A percentile compares a stretch with the other conserved stretches of the same genome.
These are phyloP conservation scores for Leuciscus idus DNA, from an alignment of 2,113 vertebrate genomes.

Conservation along the genomic window DNA sequence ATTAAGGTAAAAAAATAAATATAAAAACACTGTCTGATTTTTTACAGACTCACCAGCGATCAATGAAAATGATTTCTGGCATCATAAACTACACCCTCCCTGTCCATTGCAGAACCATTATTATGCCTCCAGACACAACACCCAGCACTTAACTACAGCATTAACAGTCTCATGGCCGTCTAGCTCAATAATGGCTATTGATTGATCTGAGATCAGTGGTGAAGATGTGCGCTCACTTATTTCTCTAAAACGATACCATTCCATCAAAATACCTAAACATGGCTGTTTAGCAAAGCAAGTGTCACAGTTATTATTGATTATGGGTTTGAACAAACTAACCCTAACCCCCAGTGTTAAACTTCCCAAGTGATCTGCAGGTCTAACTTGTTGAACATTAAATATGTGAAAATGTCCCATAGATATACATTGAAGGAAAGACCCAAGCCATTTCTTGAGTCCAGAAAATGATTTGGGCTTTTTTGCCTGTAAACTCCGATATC, in stretches of 20 bases:
- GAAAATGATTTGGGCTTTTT: not conserved
- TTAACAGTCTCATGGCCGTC: not conserved
- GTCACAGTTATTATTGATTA: not conserved
- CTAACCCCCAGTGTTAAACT: not conserved
- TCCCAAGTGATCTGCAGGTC: not conserved
- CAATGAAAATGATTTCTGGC: not conserved
- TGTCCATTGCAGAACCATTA: conserved; percentile 11
- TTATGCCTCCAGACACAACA: conserved; percentile 37
- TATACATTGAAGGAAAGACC: not conserved
- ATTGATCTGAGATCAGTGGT: conserved; percentile 34
- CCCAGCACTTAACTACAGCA: conserved; percentile 38
- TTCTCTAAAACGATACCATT: not conserved
- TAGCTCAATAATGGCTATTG: conserved; percentile 42
- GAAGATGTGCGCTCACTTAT: not conserved
- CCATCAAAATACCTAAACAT: not conserved
- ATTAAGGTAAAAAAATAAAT: not conserved
- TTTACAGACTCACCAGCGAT: not conserved
- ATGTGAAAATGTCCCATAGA: not conserved
- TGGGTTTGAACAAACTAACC: not conserved
- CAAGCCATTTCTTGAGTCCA: not conserved
- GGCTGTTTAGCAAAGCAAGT: not conserved
- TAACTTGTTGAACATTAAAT: not conserved
- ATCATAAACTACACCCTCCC: conserved; percentile 19
- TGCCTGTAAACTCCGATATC: not conserved
- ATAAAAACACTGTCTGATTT: not conserved